Evolutionary conservation across 2,113 vertebrate genomes (phyloP).

Genomic region (Phalacrocorax brasilianus): DNA sequence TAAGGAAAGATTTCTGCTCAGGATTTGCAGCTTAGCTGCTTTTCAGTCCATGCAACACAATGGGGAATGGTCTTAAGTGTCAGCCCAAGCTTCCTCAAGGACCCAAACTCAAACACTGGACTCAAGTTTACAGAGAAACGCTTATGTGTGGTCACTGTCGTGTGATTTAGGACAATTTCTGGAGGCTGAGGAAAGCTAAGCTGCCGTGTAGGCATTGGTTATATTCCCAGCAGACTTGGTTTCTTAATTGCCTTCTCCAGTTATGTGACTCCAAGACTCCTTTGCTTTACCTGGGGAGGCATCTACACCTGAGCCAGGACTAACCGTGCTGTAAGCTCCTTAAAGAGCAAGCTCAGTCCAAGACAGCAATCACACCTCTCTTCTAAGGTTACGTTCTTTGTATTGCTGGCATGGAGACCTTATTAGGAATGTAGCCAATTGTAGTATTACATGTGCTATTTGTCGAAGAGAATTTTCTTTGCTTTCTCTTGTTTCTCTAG

Average conservation of each 20-base stretch:
- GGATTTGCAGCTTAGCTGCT: neutral
- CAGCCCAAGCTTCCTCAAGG: neutral
- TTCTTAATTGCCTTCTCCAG: neutral
- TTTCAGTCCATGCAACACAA: neutral
- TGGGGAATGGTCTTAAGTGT: neutral
- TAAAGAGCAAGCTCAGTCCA: neutral
- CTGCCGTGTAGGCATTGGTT: neutral
- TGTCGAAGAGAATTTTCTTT: conserved; percentile 42
- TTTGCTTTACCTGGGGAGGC: neutral
- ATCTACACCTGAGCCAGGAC: conserved; percentile 14
- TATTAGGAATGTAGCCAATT: conserved; percentile 36
- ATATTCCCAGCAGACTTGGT: neutral
- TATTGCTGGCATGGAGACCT: conserved; percentile 19
- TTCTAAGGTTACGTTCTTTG: conserved; percentile 34
- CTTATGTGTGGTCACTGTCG: neutral
- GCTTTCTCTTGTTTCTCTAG: conserved; percentile 62
- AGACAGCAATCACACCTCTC: conserved; percentile 31
- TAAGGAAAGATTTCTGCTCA: neutral
- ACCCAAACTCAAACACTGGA: neutral
- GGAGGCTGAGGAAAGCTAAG: conserved; percentile 13
- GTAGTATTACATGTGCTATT: conserved; percentile 31
- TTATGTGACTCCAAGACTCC: neutral
- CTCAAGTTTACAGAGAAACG: neutral
- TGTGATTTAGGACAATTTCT: neutral
- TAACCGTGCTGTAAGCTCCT: neutral